These are phyloP conservation scores for Sinodicranocentrus sp. DNA, from an alignment of 2,888 invertebrate species.

Conservation along the genomic window DNA sequence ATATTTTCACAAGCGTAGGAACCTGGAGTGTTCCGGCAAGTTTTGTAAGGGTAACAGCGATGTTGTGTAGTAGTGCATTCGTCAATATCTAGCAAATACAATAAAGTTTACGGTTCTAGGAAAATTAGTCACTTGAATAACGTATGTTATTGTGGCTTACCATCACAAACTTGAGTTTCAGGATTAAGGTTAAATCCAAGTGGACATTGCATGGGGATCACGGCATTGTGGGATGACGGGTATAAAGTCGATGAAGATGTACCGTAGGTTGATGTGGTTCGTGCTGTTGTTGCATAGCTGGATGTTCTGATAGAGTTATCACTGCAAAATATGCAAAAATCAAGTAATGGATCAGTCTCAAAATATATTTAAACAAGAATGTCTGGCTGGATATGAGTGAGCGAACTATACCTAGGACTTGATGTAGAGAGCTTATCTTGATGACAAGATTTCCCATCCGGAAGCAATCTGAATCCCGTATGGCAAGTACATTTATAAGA, in stretches of 20 bases:
- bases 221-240: slow-evolving; percentile 22
- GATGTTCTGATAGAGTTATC: neutral
- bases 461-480: slow-evolving; percentile 84
- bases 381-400: no score
- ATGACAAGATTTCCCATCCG: slow-evolving; percentile 85
- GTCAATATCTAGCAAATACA: slow-evolving; percentile 83
- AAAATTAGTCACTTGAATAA: no score
- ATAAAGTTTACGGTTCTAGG: no score
- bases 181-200: slow-evolving; percentile 77
- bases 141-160: slow-evolving; percentile 59
- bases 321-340: no score
- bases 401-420: neutral
- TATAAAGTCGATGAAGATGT: slow-evolving; percentile 31
- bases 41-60: slow-evolving; percentile 79
- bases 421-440: slow-evolving; percentile 40
- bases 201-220: slow-evolving; percentile 74
- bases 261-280: neutral
- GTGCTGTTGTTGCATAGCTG: neutral
- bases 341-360: no score
- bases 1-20: slow-evolving; percentile 79
- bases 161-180: slow-evolving; percentile 77
- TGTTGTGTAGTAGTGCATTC: slow-evolving; percentile 84
- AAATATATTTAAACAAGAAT: no score
- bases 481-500: slow-evolving; percentile 87
- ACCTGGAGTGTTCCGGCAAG: slow-evolving; percentile 80